Conservation (phyloP, 1,140 invertebrate species). For the Macrobrachium nipponense region DNA sequence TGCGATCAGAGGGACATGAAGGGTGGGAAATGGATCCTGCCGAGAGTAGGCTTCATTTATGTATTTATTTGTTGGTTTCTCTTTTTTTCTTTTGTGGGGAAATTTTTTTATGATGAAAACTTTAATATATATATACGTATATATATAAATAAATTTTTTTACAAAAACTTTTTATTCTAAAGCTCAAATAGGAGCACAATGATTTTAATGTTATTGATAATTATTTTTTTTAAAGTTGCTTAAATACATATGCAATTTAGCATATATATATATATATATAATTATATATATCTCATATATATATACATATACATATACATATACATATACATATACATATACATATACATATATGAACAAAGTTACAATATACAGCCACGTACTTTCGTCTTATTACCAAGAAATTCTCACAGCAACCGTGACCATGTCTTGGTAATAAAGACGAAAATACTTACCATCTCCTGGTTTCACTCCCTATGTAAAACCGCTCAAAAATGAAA, state of each 20-base stretch:
- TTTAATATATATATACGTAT: conserved; percentile 1
- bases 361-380: too few relatives aligned
- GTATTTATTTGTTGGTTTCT: background rate
- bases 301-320: background rate
- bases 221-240: background rate
- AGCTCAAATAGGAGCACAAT: too few relatives aligned
- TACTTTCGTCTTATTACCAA: too few relatives aligned
- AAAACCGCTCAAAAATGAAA: too few relatives aligned
- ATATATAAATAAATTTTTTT: background rate
- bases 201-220: too few relatives aligned
- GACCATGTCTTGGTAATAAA: too few relatives aligned
- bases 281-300: background rate
- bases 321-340: conserved; percentile 1
- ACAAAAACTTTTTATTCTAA: too few relatives aligned
- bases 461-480: too few relatives aligned
- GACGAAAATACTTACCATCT: too few relatives aligned
- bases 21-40: background rate
- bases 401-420: too few relatives aligned
- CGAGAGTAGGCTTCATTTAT: background rate
- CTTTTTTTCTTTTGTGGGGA: too few relatives aligned
- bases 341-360: background rate
- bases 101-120: too few relatives aligned
- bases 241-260: background rate
- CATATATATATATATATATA: background rate
- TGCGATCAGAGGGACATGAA: background rate